A percentile compares a stretch with the other conserved stretches of the same genome.
Conservation (phyloP, 2,888 invertebrate genomes). For the Argynnis bischoffii region DNA sequence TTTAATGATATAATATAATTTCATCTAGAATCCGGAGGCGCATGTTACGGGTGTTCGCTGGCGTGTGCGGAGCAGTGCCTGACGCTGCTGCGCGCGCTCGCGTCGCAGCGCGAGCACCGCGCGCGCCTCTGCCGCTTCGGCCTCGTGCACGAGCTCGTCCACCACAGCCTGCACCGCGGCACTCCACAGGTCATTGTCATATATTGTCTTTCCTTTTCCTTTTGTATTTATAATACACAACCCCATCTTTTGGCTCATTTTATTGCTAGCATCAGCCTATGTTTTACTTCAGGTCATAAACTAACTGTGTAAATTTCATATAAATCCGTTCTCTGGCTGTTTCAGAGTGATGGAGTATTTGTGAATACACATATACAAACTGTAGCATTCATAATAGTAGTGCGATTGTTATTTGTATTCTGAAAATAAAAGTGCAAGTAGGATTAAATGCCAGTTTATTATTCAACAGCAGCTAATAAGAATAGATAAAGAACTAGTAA, state of each 20-base stretch:
- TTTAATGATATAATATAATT: background rate
- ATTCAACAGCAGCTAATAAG: too few relatives aligned
- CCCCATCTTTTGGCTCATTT: too few relatives aligned
- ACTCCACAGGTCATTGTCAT: slow-evolving; percentile 83
- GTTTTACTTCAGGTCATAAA: background rate
- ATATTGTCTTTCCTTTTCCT: too few relatives aligned
- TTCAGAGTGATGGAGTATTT: too few relatives aligned
- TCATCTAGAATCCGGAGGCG: slow-evolving; percentile 70
- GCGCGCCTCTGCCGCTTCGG: slow-evolving; percentile 91
- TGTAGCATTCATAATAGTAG: too few relatives aligned
- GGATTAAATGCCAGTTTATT: too few relatives aligned
- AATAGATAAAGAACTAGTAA: too few relatives aligned
- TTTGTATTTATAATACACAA: too few relatives aligned
- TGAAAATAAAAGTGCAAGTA: too few relatives aligned
- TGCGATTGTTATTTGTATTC: too few relatives aligned
- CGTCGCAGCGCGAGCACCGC: slow-evolving; percentile 89
- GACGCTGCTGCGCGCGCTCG: slow-evolving; percentile 93
- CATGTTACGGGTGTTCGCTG: slow-evolving; percentile 94
- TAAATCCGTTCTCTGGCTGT: background rate
- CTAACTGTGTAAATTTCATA: background rate
- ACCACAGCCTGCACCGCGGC: slow-evolving; percentile 94
- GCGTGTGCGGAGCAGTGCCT: slow-evolving; percentile 97
- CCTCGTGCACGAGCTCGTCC: slow-evolving; percentile 93
- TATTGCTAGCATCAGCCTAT: too few relatives aligned
- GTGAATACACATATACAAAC: too few relatives aligned